Conservation (phyloP, 1,140 invertebrate species). For the Whitmania pigra region DNA sequence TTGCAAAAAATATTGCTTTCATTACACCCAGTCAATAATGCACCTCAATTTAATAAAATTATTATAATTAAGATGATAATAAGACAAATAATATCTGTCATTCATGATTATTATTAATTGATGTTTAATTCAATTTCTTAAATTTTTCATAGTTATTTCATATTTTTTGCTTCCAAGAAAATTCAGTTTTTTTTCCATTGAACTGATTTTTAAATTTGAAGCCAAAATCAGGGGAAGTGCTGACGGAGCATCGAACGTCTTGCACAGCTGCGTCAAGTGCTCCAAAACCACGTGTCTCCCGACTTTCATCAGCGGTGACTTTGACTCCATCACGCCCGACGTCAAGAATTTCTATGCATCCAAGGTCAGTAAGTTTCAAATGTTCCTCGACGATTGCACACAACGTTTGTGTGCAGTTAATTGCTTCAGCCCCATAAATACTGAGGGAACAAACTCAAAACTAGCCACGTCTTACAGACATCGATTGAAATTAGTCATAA, state of each 20-base stretch:
- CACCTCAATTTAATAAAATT: no score
- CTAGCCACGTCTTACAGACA: neutral
- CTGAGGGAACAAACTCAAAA: neutral
- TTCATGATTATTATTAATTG: no score
- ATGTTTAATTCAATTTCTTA: no score
- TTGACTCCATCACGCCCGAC: neutral
- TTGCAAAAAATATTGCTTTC: no score
- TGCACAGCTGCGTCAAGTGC: neutral
- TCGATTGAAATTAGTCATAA: neutral
- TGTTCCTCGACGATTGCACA: no score
- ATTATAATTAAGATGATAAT: no score
- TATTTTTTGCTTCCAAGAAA: neutral
- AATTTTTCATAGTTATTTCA: no score
- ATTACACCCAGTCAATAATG: neutral
- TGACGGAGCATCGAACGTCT: neutral
- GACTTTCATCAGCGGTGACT: conserved; percentile 1
- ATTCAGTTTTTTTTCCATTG: neutral
- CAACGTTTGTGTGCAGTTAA: neutral
- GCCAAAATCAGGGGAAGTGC: neutral
- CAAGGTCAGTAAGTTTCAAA: neutral
- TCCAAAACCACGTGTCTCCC: neutral
- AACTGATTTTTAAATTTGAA: neutral
- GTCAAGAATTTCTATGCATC: neutral
- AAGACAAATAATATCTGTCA: no score
- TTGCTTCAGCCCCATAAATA: neutral